Evolutionary conservation across 2,113 vertebrate genomes (phyloP).

Genomic region (Neopipo cinnamomea): DNA sequence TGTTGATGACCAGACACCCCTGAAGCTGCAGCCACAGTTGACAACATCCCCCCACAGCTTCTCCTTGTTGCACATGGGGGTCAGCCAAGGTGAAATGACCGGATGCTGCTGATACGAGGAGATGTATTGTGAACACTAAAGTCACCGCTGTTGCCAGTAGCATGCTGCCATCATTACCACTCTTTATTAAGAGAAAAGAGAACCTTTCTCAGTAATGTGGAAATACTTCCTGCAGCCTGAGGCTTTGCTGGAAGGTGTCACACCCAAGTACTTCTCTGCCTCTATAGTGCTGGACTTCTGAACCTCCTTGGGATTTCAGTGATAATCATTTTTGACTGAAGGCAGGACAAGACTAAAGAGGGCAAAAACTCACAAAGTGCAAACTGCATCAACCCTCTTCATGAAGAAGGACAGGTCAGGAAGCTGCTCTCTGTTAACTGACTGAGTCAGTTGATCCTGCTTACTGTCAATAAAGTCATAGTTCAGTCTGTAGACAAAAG

Average conservation of each 20-base stretch:
- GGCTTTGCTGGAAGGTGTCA: neutral
- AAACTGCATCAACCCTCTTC: neutral
- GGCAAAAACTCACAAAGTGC: neutral
- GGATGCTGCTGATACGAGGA: neutral
- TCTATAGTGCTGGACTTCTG: neutral
- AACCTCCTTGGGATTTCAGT: neutral
- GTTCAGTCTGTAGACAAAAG: neutral
- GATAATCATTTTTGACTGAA: neutral
- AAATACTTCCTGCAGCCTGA: neutral
- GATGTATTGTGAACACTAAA: neutral
- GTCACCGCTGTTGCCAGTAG: rapidly evolving
- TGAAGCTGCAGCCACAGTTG: rapidly evolving
- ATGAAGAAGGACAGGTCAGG: neutral
- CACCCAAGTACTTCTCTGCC: neutral
- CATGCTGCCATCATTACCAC: neutral
- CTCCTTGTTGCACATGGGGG: rapidly evolving
- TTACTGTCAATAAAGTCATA: rapidly evolving
- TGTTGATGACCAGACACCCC: rapidly evolving
- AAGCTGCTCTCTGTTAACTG: neutral
- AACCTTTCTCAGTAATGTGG: neutral
- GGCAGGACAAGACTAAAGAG: neutral
- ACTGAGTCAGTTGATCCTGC: neutral
- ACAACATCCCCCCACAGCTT: rapidly evolving
- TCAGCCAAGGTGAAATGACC: neutral
- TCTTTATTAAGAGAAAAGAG: neutral